A percentile compares a stretch with the other conserved stretches of the same genome.
Evolutionary conservation across 2,797 vertebrate species (phyloP).

Genomic region (Gobio occitaniae): DNA sequence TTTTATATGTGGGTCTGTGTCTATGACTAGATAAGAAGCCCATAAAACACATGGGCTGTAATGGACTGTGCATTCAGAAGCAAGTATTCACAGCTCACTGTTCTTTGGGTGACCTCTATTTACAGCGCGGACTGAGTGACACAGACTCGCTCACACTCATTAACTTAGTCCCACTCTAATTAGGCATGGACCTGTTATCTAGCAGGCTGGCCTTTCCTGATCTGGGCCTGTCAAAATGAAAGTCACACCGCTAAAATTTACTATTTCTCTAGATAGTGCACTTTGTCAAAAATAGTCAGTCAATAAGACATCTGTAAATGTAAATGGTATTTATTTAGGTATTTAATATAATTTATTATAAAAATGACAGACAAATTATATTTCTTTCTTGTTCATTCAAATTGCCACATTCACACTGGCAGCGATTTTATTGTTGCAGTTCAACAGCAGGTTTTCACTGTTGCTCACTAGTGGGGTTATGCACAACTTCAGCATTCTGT

Average conservation of each 20-base stretch:
- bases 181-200: background rate
- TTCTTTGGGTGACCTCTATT: conserved; percentile 1
- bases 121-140: background rate
- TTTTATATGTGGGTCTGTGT: background rate
- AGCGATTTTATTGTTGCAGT: background rate
- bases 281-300: background rate
- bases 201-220: background rate
- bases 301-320: background rate
- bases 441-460: background rate
- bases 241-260: background rate
- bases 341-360: background rate
- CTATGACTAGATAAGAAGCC: background rate
- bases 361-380: background rate
- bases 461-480: background rate
- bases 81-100: conserved; percentile 2
- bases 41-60: background rate
- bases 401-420: background rate
- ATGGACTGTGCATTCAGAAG: background rate
- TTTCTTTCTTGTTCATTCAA: background rate
- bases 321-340: background rate
- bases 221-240: conserved; percentile 4
- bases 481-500: background rate
- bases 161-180: conserved; percentile 23
- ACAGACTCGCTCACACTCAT: background rate
- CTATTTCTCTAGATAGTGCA: background rate